Percentiles rank a stretch among this genome's conserved stretches.
Conservation (phyloP, 1,140 invertebrate genomes). For the Cryptotermes secundus region DNA sequence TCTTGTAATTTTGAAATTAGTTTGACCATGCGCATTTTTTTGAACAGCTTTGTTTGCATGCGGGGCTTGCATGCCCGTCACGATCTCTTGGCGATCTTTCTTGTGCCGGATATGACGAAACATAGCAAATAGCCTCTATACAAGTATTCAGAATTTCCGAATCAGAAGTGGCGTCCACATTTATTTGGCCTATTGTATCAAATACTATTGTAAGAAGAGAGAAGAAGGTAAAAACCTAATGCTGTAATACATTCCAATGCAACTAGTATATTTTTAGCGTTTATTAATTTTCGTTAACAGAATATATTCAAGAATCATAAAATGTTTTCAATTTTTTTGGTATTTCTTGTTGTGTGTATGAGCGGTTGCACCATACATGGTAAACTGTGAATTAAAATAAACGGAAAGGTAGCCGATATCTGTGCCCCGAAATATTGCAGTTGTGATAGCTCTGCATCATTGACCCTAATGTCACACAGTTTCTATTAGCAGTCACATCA, state of each 20-base stretch:
- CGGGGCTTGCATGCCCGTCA: neutral
- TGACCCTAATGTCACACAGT: no score
- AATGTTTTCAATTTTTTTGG: neutral
- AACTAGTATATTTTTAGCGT: neutral
- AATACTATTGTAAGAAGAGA: neutral
- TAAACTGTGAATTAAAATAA: no score
- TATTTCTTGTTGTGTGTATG: neutral
- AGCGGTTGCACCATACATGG: neutral
- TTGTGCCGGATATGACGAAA: neutral
- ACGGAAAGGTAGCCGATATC: no score
- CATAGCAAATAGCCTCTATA: neutral
- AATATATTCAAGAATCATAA: neutral
- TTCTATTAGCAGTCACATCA: no score
- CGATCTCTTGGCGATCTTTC: neutral
- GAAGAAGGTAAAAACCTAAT: neutral
- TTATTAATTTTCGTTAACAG: slow-evolving; percentile 8
- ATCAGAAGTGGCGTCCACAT: neutral
- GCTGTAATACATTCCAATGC: neutral
- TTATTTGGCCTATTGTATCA: slow-evolving; percentile 9
- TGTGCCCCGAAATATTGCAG: no score
- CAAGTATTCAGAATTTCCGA: neutral
- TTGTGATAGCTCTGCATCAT: no score
- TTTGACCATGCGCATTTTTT: neutral
- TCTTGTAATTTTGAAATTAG: no score
- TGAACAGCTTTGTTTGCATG: neutral